Percentiles rank a stretch among this genome's conserved stretches.
These are phyloP conservation scores for Typhlichthys subterraneus DNA, from an alignment of 2,797 vertebrate species.

Conservation along the genomic window DNA sequence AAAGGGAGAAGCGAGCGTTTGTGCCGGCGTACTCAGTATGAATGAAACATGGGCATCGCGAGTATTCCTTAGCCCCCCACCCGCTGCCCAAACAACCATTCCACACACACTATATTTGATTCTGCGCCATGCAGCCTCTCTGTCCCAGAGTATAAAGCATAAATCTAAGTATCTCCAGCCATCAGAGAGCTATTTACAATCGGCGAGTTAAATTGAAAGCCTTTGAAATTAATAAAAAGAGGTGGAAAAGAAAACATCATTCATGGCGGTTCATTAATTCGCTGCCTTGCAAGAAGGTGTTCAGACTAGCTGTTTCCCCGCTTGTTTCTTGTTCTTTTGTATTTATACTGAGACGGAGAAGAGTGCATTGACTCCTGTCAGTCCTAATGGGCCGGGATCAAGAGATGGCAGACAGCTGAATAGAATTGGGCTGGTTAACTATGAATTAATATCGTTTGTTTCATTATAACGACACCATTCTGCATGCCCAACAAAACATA, in stretches of 20 bases:
- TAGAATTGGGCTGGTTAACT: constrained; percentile 45
- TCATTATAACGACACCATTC: constrained; percentile 49
- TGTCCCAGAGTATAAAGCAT: constrained; percentile 40
- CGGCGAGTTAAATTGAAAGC: constrained; percentile 39
- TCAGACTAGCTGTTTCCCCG: constrained; percentile 30
- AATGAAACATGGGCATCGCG: constrained; percentile 50
- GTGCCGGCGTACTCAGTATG: constrained; percentile 18
- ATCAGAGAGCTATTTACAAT: constrained; percentile 66
- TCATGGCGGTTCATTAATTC: constrained; percentile 55
- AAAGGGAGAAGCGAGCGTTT: constrained; percentile 25
- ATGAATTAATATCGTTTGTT: constrained; percentile 63
- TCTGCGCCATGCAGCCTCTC: constrained; percentile 26
- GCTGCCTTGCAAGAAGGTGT: constrained; percentile 40
- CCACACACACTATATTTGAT: constrained; percentile 44
- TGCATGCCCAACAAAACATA: constrained; percentile 50
- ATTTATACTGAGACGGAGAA: constrained; percentile 26
- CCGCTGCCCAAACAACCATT: not conserved
- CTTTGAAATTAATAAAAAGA: constrained; percentile 47
- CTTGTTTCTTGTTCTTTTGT: constrained; percentile 21
- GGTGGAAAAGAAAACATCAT: constrained; percentile 41
- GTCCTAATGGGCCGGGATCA: constrained; percentile 55
- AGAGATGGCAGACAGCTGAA: constrained; percentile 62
- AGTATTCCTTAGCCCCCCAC: constrained; percentile 33
- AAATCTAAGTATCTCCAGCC: constrained; percentile 51
- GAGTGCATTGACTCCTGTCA: constrained; percentile 48